Base-by-base conservation (phyloP, 1,140 invertebrate genomes). In the Papilio dardanus region DNA sequence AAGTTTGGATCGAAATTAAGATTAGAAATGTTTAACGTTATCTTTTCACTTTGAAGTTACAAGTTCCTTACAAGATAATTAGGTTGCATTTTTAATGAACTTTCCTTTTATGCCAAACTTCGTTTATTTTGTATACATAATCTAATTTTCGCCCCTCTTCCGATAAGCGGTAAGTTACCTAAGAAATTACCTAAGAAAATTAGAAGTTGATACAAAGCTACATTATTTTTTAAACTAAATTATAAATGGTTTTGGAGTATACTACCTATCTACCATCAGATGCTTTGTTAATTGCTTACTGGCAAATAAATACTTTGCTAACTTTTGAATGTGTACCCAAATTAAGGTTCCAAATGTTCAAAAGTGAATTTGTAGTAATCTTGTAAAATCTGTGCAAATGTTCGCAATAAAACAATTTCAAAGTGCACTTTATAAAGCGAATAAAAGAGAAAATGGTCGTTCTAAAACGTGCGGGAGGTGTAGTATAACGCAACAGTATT, bases 1-100 rank as follows among this genome's bases (percentile, higher is more conserved):
- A 88, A 89, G 83, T 88, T 90, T 83, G 81, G 87, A 91, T 90
- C 81, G 80, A 83, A 87, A 87, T 87, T 83, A 83, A 88, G 88
- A 89, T 90, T 86, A 87, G 74, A 77, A 83, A 84, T 86, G 83
- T 79, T 79, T 83, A 80, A 76, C 83, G 80, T 87, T 87, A 89
- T 91, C 88, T 79, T 77, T 88, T 86, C 82, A 82, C 84, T 84
- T 80, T 81, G 83, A 86, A 87, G 79, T 85, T 83, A 71, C 71
- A 86, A 87, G 79, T 85, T 83, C 71, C 71, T 76, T 74, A 46
- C 42, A 62, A 19, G 58, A 30, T 66, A 46, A 65, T 76, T 31
- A 14, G 67, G n/a, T 71, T 50, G 65, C 76, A 71, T 76, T 78
- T 80, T 80, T 82, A 77, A 80, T 81, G 74, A 69, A 30, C 68